Evolutionary conservation across 53 echinoderm and acorn worm species (phyloP), one percentile per base, ranked within the genome.

Genomic region (Holothuria leucospilota): DNA sequence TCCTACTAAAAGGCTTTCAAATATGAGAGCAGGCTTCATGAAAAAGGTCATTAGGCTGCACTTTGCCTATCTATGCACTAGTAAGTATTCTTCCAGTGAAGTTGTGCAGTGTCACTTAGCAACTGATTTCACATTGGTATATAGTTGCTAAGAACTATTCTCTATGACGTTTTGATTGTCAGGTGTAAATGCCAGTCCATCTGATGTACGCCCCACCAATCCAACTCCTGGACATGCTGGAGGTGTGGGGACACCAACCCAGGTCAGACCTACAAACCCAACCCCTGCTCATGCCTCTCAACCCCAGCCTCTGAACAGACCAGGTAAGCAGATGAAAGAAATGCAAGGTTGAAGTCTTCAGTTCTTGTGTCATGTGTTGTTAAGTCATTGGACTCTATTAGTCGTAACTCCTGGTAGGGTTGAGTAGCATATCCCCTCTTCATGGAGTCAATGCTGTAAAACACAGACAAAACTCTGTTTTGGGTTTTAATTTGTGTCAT

Each of bases 191-290:
- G 86, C 91, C 13, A 96, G 96, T 69, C 96, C 98, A 11, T 91
- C 98, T 58, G 98, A 95, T 83, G 91, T 93, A 34, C 90, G 95
- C 51, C 98, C 98, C 39, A 90, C 88, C 84, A 98, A 95, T 87
- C 98, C 95, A n/a, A 98, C 98, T 74, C 95, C 98, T 21, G 97
- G 93, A 39, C 95, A 98, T 83, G 98, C 98, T 29, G 92, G 86
- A 5, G 98, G 98, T 14, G 93, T 91, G 63, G 98, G 98, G 10
- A 98, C 95, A 25, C 98, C 98, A 38, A 98, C 98, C 27, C 87
- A 92, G 59, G 69, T 95, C 16, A 88, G 98, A 77, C 98, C 98
- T 39, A 97, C 93, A 84, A 95, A 95, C 89, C 98, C 98, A 20
- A 98, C 98, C 53, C 98, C 98, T 20, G 98, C 90, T 21, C 95